Conservation (phyloP, 2,888 invertebrate species). For the Amphipyra berbera region DNA sequence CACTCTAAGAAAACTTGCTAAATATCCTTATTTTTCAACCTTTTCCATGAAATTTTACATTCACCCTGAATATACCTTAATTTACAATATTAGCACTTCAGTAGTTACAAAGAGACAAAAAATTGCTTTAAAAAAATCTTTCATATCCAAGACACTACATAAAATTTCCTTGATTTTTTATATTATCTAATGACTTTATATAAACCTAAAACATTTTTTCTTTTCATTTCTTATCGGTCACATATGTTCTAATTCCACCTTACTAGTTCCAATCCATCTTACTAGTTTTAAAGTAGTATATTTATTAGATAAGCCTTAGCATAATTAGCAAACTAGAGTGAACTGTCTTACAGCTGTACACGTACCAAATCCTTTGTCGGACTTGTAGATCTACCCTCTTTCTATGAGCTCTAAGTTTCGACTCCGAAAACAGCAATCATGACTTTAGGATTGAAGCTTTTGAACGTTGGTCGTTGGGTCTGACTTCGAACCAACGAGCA, state of each 20-base stretch:
- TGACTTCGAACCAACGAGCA: no score
- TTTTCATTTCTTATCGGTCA: no score
- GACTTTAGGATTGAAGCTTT: not conserved
- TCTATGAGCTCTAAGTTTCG: slow-evolving; percentile 14
- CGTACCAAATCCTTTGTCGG: not conserved
- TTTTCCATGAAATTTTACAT: no score
- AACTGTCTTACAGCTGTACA: slow-evolving; percentile 53
- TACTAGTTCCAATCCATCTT: no score
- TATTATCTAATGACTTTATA: no score
- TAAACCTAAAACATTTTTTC: no score
- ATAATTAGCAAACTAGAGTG: slow-evolving; percentile 37
- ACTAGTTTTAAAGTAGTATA: slow-evolving; percentile 15
- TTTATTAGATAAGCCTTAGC: slow-evolving; percentile 27
- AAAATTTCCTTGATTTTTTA: no score
- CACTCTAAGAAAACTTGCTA: slow-evolving; percentile 31
- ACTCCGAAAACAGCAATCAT: not conserved
- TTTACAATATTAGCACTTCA: not conserved
- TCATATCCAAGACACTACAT: no score
- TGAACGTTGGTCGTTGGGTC: not conserved
- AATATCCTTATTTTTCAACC: not conserved
- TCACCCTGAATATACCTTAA: not conserved
- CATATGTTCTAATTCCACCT: no score
- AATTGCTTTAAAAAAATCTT: no score
- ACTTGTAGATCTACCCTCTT: slow-evolving; percentile 4
- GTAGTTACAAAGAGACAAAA: no score